Conservation (phyloP, 1,140 invertebrate species). For the Ridgeia piscesae region DNA sequence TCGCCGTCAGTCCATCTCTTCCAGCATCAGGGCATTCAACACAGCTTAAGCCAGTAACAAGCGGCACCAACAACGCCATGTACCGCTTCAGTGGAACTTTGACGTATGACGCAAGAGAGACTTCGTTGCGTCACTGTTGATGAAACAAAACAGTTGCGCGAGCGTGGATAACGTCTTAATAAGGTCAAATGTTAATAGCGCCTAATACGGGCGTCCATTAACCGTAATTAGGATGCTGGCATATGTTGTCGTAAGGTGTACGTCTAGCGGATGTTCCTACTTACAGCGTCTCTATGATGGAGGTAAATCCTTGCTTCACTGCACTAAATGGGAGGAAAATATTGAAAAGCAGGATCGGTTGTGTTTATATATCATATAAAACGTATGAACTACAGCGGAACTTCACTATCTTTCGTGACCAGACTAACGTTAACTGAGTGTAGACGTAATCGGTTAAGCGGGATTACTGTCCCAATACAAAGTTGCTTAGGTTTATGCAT, state of each 20-base stretch:
- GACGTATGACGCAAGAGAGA: not conserved
- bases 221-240: not conserved
- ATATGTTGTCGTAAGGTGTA: not conserved
- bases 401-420: no score
- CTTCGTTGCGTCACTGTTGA: not conserved
- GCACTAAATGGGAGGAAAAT: no score
- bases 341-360: no score
- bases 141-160: not conserved
- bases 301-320: not conserved
- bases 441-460: no score
- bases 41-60: not conserved
- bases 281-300: not conserved
- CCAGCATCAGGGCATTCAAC: not conserved
- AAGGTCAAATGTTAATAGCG: not conserved
- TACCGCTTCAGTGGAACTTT: not conserved
- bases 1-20: not conserved
- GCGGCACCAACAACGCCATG: not conserved
- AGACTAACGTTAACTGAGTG: no score
- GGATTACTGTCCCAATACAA: no score
- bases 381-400: no score
- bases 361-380: no score
- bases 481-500: no score
- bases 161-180: not conserved
- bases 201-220: not conserved
- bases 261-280: not conserved